Evolutionary conservation across 2,888 invertebrate species (phyloP), one percentile per base, ranked within the genome.

Genomic region (Oxycera nigricornis): DNA sequence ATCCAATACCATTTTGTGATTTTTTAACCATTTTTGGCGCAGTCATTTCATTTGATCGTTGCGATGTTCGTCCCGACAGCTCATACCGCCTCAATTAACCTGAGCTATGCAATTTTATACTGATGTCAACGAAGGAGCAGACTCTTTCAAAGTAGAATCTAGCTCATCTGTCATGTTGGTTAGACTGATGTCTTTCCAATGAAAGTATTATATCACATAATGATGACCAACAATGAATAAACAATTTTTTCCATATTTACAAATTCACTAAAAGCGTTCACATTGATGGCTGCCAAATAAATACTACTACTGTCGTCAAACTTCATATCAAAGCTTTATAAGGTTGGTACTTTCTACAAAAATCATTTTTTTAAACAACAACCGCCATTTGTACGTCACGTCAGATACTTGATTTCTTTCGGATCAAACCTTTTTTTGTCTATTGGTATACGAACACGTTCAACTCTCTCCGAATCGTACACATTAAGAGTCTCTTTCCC

Each of bases 271-370:
- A n/a, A 20, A 52, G 7, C 52, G 52, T 52, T 52, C 52, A 9
- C n/a, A 52, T 52, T 52, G 20, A 52, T 52, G 52, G n/a, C 52
- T 52, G n/a, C 20, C 52, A 52, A 52, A 6, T n/a, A 52, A 52
- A 52, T 52, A 20, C 52, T 35, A 35, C 6, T 6, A 6, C n/a
- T 6, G n/a, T 52, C 52, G 4, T 52, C 52, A 52, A 52, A 52
- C 52, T 52, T 52, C 7, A 35, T 7, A 35, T 6, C 6, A 7
- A 35, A 7, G 6, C 35, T 35, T 35, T 35, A 35, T 35, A 35
- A 20, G n/a, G 7, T 17, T 4, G 6, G n/a, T 52, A 52, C 52
- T 52, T 52, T 52, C n/a, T 6, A 52, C 6, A 6, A 52, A 4
- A 17, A n/a, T 52, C 4, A 52, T 4, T 52, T 52, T 52, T 4